Evolutionary conservation across 1,140 invertebrate species (phyloP), one percentile per base, ranked within the genome.

Genomic region (Phocides pigmalion): DNA sequence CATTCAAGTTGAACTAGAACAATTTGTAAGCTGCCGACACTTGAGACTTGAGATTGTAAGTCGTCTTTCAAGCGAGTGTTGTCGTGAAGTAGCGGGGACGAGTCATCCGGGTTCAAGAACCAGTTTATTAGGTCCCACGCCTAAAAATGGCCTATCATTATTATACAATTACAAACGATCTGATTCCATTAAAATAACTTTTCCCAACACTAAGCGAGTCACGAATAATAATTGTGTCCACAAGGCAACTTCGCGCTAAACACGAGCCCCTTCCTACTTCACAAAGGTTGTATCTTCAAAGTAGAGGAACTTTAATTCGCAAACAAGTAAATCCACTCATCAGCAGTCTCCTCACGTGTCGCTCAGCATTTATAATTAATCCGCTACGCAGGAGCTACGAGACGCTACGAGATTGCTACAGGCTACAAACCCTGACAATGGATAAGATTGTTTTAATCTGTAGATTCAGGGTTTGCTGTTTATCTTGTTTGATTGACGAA

Each of bases 281-380:
- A 41, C 35, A 56, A 50, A 56, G 37, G 39, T 4, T 54, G 22
- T 44, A 35, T 46, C 22, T 19, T 56, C 41, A 46, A 32, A 59
- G 41, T 44, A 14, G 35, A 46, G 16, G 22, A 41, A 19, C 22
- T 59, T 46, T 46, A 46, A 46, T 47, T 58, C 54, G 25, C 41
- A 59, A 59, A 59, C 41, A 42, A 46, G 54, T 47, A 42, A 59
- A 59, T 59, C 54, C 41, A 20, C 42, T 44, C 54, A 59, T 59
- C 54, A 59, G 41, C 22, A 59, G 54, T 59, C 42, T 25, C 5
- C 54, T 59, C 54, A 59, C 54, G 54, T 59, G 41, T 17, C 54
- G 50, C 54, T 46, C 54, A 35, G 54, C 54, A 59, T 59, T 59
- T 59, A 59, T 59, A 59, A 59, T 59, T 59, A 59, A 59, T 59